Conservation (phyloP, 2,797 vertebrate genomes). For the Tolypeutes matacus region DNA sequence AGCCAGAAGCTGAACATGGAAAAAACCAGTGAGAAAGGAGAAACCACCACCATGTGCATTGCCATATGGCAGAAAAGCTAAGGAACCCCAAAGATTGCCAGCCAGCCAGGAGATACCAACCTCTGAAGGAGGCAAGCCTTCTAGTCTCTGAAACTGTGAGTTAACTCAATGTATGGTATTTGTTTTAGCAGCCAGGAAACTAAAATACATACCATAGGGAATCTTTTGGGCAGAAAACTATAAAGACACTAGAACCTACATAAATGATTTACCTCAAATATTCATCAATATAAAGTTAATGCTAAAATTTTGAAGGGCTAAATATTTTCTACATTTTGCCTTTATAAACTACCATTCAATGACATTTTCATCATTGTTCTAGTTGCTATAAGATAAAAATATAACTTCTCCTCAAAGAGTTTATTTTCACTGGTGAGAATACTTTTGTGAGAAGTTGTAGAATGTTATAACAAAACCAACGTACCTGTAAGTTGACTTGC, state of each 20-base stretch:
- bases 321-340: slow-evolving; percentile 55
- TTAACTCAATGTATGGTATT: too few species aligned
- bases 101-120: too few species aligned
- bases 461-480: slow-evolving; percentile 34
- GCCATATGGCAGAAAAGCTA: too few species aligned
- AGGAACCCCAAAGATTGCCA: too few species aligned
- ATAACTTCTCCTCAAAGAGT: slow-evolving; percentile 16
- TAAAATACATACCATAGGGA: neutral
- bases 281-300: slow-evolving; percentile 55
- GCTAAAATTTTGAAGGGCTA: neutral
- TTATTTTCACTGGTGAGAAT: slow-evolving; percentile 58
- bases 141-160: too few species aligned
- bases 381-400: slow-evolving; percentile 57
- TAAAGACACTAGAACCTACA: slow-evolving; percentile 7
- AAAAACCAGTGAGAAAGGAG: too few species aligned
- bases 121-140: too few species aligned
- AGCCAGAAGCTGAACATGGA: too few species aligned
- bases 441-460: slow-evolving; percentile 43
- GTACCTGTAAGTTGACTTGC: neutral
- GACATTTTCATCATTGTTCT: slow-evolving; percentile 22
- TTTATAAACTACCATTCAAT: slow-evolving; percentile 53
- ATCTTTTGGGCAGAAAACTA: slow-evolving; percentile 59
- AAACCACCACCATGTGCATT: too few species aligned
- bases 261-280: slow-evolving; percentile 47
- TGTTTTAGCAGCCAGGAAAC: too few species aligned